Evolutionary conservation across 1,140 invertebrate species (phyloP).

Genomic region (Drosophila leontia): DNA sequence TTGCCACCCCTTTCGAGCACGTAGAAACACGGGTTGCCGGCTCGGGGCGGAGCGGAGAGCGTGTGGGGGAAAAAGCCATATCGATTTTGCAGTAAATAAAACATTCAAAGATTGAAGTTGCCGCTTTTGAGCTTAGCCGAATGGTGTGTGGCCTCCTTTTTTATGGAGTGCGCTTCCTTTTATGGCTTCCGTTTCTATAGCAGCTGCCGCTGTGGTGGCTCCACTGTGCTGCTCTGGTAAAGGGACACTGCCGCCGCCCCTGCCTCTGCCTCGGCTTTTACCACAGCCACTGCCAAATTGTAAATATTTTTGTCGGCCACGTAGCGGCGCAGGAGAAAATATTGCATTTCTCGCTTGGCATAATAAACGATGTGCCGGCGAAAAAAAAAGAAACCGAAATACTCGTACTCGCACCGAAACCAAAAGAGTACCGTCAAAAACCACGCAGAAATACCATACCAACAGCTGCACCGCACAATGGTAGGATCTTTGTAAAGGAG

Average conservation of each 20-base stretch:
- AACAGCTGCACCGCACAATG: slow-evolving; percentile 66
- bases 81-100: slow-evolving; percentile 83
- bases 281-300: slow-evolving; percentile 66
- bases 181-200: slow-evolving; percentile 73
- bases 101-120: slow-evolving; percentile 82
- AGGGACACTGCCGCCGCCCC: slow-evolving; percentile 43
- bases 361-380: slow-evolving; percentile 78
- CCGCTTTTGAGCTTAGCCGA: slow-evolving; percentile 81
- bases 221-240: slow-evolving; percentile 40
- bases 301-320: slow-evolving; percentile 82
- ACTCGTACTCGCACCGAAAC: slow-evolving; percentile 26
- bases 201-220: slow-evolving; percentile 59
- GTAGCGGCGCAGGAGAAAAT: slow-evolving; percentile 81
- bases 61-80: slow-evolving; percentile 64
- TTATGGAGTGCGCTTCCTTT: slow-evolving; percentile 81
- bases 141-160: slow-evolving; percentile 79
- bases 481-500: slow-evolving; percentile 16
- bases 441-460: slow-evolving; percentile 59
- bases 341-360: slow-evolving; percentile 82
- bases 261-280: slow-evolving; percentile 4
- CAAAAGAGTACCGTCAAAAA: slow-evolving; percentile 47
- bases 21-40: slow-evolving; percentile 12
- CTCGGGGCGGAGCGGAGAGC: background rate
- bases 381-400: slow-evolving; percentile 31
- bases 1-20: slow-evolving; percentile 19